These are phyloP conservation scores for Petrocephalus sullivani DNA, from an alignment of 2,797 vertebrate species.

Conservation along the genomic window DNA sequence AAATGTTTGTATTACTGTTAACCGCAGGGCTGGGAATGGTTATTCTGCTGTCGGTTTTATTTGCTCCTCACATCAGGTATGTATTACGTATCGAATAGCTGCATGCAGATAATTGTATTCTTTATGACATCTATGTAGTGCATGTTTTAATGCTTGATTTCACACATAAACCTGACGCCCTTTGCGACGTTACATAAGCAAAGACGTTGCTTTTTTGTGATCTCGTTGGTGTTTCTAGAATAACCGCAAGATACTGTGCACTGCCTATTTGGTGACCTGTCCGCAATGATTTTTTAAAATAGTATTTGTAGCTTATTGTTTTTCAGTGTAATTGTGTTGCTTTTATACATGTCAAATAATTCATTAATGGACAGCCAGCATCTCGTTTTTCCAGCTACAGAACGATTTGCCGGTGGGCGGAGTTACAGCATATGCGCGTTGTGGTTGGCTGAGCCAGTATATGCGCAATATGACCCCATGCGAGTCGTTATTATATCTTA, in stretches of 20 bases:
- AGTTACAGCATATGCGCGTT: slow-evolving; percentile 32
- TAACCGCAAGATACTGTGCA: neutral
- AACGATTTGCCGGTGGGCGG: slow-evolving; percentile 45
- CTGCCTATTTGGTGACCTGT: neutral
- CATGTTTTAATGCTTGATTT: neutral
- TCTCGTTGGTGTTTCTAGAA: neutral
- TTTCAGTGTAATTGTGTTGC: neutral
- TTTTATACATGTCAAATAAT: neutral
- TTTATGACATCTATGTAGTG: neutral
- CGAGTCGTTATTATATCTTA: neutral
- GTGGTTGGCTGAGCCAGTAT: slow-evolving; percentile 47
- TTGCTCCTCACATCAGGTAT: slow-evolving; percentile 65
- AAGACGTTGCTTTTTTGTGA: neutral
- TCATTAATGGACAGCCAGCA: neutral
- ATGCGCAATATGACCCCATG: slow-evolving; percentile 5
- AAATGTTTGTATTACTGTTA: slow-evolving; percentile 47
- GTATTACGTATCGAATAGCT: slow-evolving; percentile 2
- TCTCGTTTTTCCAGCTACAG: neutral
- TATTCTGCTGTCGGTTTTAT: slow-evolving; percentile 53
- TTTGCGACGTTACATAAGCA: neutral
- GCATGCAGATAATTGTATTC: neutral
- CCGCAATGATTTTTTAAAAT: neutral
- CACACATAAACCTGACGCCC: neutral
- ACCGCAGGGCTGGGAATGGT: slow-evolving; percentile 50
- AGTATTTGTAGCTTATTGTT: neutral